Percentiles rank a stretch among this genome's conserved stretches.
These are phyloP conservation scores for Brachionichthys hirsutus DNA, from an alignment of 2,113 vertebrate species.

Conservation along the genomic window DNA sequence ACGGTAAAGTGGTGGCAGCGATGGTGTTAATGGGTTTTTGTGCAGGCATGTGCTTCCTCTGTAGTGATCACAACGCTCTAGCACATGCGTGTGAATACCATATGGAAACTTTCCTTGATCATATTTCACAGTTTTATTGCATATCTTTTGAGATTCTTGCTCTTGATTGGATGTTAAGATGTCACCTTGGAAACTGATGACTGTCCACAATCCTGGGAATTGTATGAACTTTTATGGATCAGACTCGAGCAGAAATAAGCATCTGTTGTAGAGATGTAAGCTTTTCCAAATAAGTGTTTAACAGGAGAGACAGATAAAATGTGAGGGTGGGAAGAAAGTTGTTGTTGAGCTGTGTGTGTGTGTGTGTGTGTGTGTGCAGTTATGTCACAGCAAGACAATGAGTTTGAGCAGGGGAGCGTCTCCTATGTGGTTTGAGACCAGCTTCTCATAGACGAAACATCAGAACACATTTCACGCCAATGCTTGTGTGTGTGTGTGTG, in stretches of 20 bases:
- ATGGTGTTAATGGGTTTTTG: conserved; percentile 20
- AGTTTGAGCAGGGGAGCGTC: conserved; percentile 55
- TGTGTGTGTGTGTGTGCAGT: conserved; percentile 9
- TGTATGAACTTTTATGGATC: too few species aligned
- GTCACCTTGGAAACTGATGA: too few species aligned
- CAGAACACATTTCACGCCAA: conserved; percentile 72
- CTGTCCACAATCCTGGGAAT: too few species aligned
- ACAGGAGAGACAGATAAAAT: conserved; percentile 13
- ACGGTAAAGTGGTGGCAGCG: conserved; percentile 46
- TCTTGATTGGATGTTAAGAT: too few species aligned
- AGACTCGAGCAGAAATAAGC: too few species aligned
- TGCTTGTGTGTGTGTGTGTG: conserved; percentile 25
- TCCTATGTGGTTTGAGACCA: conserved; percentile 46
- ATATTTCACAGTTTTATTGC: too few species aligned
- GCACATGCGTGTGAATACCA: conserved; percentile 11
- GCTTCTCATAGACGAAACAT: conserved; percentile 63
- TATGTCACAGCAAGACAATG: conserved; percentile 61
- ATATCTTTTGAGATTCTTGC: too few species aligned
- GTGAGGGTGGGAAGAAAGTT: conserved; percentile 32
- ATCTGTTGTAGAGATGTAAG: too few species aligned
- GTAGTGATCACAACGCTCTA: conserved; percentile 26
- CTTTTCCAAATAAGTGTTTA: too few species aligned
- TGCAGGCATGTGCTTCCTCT: conserved; percentile 41
- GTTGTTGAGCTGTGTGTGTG: neutral
- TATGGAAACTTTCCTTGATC: conserved; percentile 2